These are phyloP conservation scores for Lipophrys pholis DNA, from an alignment of 2,113 vertebrate genomes.

Conservation along the genomic window DNA sequence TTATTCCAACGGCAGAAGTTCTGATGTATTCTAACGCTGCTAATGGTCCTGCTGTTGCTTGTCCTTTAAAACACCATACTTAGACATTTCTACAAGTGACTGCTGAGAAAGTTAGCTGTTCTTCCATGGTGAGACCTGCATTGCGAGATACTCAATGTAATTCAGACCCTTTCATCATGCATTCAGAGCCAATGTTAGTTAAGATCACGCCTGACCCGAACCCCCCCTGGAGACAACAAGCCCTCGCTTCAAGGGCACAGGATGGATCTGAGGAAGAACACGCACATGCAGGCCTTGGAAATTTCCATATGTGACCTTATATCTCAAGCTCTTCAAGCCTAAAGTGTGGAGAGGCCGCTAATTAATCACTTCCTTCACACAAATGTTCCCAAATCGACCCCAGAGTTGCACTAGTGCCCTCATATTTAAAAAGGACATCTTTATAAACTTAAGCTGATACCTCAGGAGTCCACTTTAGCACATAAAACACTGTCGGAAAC, in stretches of 20 bases:
- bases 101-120: slow-evolving; percentile 5
- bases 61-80: slow-evolving; percentile 17
- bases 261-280: slow-evolving; percentile 4
- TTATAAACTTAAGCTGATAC: slow-evolving; percentile 38
- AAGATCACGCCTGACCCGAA: background rate
- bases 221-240: too few relatives aligned
- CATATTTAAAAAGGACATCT: slow-evolving; percentile 16
- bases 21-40: background rate
- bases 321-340: background rate
- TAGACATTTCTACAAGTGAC: background rate
- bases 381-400: slow-evolving; percentile 23
- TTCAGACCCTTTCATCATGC: slow-evolving; percentile 3
- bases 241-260: too few relatives aligned
- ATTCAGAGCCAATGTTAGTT: background rate
- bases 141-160: background rate
- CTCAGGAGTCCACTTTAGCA: slow-evolving; percentile 26
- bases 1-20: background rate
- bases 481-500: slow-evolving; percentile 43
- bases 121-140: background rate
- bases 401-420: slow-evolving; percentile 19
- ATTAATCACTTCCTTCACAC: slow-evolving; percentile 20
- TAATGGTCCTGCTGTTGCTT: slow-evolving; percentile 3
- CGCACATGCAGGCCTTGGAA: background rate
- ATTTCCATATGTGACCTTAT: slow-evolving; percentile 8
- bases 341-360: slow-evolving; percentile 17